A percentile compares a stretch with the other conserved stretches of the same genome.
Evolutionary conservation across 2,113 vertebrate species (phyloP).

Genomic region (Gila orcuttii): DNA sequence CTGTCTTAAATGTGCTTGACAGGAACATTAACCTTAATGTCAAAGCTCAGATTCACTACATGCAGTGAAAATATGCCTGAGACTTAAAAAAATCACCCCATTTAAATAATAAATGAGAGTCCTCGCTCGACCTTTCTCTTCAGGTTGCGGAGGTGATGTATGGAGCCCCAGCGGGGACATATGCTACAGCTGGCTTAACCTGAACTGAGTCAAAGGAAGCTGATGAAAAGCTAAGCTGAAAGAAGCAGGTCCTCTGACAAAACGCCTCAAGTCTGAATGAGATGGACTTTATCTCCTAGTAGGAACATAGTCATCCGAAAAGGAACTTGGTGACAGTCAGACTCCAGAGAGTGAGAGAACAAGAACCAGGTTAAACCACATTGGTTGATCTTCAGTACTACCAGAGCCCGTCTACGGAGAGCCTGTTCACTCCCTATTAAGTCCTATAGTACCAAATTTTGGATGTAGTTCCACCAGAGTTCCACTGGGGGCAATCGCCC

Average conservation of each 20-base stretch:
- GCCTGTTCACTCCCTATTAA: too few species aligned
- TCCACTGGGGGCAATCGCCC: too few species aligned
- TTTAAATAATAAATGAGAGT: slow-evolving; percentile 75
- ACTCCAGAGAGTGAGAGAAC: not conserved
- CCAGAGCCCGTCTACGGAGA: too few species aligned
- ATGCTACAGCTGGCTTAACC: slow-evolving; percentile 60
- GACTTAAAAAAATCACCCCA: slow-evolving; percentile 55
- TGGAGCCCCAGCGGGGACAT: slow-evolving; percentile 68
- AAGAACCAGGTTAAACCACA: not conserved
- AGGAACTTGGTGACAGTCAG: not conserved
- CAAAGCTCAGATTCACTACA: slow-evolving; percentile 63
- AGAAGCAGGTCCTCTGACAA: slow-evolving; percentile 58
- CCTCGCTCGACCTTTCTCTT: slow-evolving; percentile 62
- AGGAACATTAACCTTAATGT: slow-evolving; percentile 61
- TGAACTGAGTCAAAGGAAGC: slow-evolving; percentile 56
- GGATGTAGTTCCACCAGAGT: too few species aligned
- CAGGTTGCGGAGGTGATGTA: slow-evolving; percentile 69
- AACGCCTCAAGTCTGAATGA: slow-evolving; percentile 50
- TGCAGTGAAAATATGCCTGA: slow-evolving; percentile 56
- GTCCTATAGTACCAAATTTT: too few species aligned
- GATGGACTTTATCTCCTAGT: slow-evolving; percentile 17
- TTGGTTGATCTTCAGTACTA: not conserved
- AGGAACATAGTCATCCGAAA: not conserved
- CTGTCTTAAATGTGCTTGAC: slow-evolving; percentile 52
- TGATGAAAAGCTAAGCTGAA: slow-evolving; percentile 61